Percentiles rank a stretch among this genome's conserved stretches.
phyloP scores from a whole-genome alignment of 2,797 vertebrate genomes.

The Onychomys arenicola region DNA sequence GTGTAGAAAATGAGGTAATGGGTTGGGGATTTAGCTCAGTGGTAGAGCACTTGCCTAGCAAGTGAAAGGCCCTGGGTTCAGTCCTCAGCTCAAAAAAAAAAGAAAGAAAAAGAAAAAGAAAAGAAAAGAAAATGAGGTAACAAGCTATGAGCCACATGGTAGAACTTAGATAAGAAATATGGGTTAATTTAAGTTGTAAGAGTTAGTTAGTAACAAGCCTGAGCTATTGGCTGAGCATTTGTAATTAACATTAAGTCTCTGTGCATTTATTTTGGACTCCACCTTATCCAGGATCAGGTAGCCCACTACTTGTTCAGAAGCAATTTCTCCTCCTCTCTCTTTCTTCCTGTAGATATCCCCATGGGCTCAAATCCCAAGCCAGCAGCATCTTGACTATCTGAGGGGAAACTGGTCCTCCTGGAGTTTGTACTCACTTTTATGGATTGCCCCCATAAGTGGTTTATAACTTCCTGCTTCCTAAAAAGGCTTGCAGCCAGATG shows the following conservation, averaged over 20 bases:
- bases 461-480: constrained; percentile 72
- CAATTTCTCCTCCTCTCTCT: background rate
- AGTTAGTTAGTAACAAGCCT: background rate
- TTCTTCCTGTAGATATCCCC: background rate
- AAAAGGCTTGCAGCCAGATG: constrained; percentile 53
- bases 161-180: background rate
- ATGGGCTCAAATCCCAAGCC: constrained; percentile 30
- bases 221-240: background rate
- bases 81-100: too few relatives aligned
- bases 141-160: too few relatives aligned
- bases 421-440: constrained; percentile 43
- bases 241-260: background rate
- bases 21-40: too few relatives aligned
- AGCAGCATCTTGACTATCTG: constrained; percentile 42
- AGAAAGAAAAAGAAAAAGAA: too few relatives aligned
- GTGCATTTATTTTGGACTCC: background rate
- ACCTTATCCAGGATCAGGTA: background rate
- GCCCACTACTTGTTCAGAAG: background rate
- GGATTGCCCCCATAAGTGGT: constrained; percentile 60
- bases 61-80: too few relatives aligned
- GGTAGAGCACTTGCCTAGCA: too few relatives aligned
- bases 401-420: constrained; percentile 43
- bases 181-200: background rate
- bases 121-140: too few relatives aligned
- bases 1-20: too few relatives aligned